phyloP scores from a whole-genome alignment of 2,888 invertebrate genomes.

The Gastracanthus pulcherrimus region DNA sequence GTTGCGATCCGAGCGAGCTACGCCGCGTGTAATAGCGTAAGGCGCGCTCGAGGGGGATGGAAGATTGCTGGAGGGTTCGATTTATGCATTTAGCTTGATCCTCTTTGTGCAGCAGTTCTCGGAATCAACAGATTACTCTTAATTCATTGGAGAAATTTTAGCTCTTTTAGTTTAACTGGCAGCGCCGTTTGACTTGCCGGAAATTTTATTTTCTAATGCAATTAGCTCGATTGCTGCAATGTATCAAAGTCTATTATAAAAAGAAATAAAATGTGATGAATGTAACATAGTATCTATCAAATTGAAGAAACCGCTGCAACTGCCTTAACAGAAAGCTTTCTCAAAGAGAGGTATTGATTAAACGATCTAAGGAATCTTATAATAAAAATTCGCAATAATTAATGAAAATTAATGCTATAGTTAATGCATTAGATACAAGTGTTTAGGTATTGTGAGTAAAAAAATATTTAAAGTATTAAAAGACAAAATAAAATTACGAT shows the following conservation, averaged over 20 bases:
- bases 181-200: slow-evolving; percentile 1
- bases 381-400: too few relatives aligned
- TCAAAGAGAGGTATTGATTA: too few relatives aligned
- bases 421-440: too few relatives aligned
- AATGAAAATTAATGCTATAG: too few relatives aligned
- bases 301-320: too few relatives aligned
- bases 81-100: slow-evolving; percentile 12
- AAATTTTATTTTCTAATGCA: slow-evolving; percentile 41
- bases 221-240: slow-evolving; percentile 26
- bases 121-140: slow-evolving; percentile 36
- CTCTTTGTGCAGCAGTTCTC: slow-evolving; percentile 23
- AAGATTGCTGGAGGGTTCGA: background rate
- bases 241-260: background rate
- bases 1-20: slow-evolving; percentile 23
- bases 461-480: too few relatives aligned
- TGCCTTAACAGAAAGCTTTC: too few relatives aligned
- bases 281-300: too few relatives aligned
- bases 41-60: background rate
- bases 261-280: too few relatives aligned
- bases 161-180: slow-evolving; percentile 28
- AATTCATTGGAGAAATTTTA: slow-evolving; percentile 32
- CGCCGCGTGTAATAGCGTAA: slow-evolving; percentile 15
- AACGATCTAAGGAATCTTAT: too few relatives aligned
- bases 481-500: too few relatives aligned
- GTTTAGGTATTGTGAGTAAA: too few relatives aligned